phyloP scores from a whole-genome alignment of 2,888 invertebrate species.

The Caenorhabditis becei region DNA sequence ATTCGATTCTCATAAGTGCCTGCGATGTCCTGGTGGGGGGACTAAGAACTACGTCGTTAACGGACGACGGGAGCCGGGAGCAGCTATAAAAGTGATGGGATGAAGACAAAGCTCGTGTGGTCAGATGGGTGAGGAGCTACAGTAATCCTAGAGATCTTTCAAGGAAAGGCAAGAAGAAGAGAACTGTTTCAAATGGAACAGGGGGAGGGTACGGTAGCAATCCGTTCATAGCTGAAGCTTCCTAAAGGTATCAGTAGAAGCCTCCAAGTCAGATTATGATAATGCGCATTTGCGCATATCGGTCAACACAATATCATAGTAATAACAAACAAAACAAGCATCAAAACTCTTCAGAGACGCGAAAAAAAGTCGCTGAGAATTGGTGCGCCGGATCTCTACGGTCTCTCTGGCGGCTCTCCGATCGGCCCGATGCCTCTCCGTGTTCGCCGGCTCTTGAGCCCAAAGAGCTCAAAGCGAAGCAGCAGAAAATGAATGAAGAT shows the following conservation, averaged over 20 bases:
- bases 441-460: conserved; percentile 46
- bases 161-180: background rate
- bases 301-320: conserved; percentile 14
- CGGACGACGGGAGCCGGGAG: conserved; percentile 18
- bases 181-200: background rate
- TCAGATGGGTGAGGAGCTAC: conserved; percentile 26
- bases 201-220: background rate
- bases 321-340: conserved; percentile 38
- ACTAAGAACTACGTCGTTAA: conserved; percentile 26
- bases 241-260: too few relatives aligned
- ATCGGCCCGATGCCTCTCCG: conserved; percentile 45
- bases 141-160: background rate
- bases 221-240: too few relatives aligned
- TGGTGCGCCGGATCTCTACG: conserved; percentile 45
- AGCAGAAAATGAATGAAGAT: conserved; percentile 47
- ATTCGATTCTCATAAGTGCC: conserved; percentile 45
- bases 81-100: conserved; percentile 34
- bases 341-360: conserved; percentile 23
- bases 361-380: background rate
- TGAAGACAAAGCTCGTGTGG: conserved; percentile 33
- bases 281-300: background rate
- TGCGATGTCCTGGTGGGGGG: conserved; percentile 23
- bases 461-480: conserved; percentile 16
- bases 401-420: conserved; percentile 25
- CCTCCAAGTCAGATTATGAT: too few relatives aligned